phyloP scores from a whole-genome alignment of 30 jellyfish, hydroid and myxozoan genomes.

The Cassiopea andromeda region DNA sequence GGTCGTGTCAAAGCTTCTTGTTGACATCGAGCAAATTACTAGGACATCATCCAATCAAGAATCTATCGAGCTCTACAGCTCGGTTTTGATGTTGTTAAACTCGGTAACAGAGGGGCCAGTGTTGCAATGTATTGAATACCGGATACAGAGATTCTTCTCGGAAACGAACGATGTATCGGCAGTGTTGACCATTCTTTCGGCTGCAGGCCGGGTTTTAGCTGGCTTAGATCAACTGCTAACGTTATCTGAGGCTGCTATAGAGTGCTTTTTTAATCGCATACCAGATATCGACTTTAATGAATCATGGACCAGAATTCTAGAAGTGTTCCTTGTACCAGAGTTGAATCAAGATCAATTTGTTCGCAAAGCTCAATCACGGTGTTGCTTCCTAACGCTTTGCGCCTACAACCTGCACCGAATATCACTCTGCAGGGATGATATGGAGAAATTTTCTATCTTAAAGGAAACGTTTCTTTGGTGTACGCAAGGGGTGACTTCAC shows the following conservation, averaged over 20 bases:
- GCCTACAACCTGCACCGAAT: conserved; percentile 74
- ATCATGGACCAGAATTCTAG: conserved; percentile 62
- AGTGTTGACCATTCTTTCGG: conserved; percentile 60
- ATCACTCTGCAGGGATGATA: conserved; percentile 18
- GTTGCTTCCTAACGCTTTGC: conserved; percentile 60
- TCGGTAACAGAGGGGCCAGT: conserved; percentile 47
- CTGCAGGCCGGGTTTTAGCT: conserved; percentile 82
- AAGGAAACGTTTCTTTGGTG: conserved; percentile 79
- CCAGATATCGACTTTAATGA: conserved; percentile 51
- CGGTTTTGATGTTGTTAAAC: conserved; percentile 49
- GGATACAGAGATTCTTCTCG: conserved; percentile 27
- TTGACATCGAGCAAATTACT: conserved; percentile 15
- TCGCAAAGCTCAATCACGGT: conserved; percentile 72
- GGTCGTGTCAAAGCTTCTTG: conserved; percentile 2
- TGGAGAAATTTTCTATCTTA: conserved; percentile 49
- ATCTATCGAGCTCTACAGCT: conserved; percentile 11
- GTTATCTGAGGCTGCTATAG: conserved; percentile 72
- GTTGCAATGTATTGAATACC: conserved; percentile 28
- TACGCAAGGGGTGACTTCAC: conserved; percentile 37
- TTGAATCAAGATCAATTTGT: conserved; percentile 73
- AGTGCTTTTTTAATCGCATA: conserved; percentile 56
- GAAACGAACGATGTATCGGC: conserved; percentile 49
- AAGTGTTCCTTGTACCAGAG: conserved; percentile 72
- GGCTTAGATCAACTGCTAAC: conserved; percentile 64
- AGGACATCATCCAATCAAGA: conserved; percentile 11